phyloP scores from a whole-genome alignment of 2,797 vertebrate genomes.

The Carduelis carduelis region DNA sequence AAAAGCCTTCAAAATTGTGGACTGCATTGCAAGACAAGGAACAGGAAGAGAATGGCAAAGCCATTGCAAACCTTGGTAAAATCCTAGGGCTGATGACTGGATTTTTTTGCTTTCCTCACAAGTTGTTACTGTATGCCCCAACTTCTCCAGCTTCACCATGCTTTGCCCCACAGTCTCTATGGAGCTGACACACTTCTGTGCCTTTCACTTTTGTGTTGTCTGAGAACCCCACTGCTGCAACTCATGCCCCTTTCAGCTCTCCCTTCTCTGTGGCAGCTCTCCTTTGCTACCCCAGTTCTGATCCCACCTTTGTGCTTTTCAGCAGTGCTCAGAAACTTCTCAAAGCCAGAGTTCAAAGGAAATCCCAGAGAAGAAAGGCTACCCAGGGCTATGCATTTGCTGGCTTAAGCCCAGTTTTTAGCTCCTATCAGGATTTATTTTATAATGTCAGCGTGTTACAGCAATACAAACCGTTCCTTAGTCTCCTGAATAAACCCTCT shows the following conservation, averaged over 20 bases:
- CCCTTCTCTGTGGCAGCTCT: background rate
- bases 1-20: background rate
- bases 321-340: background rate
- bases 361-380: slow-evolving; percentile 9
- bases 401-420: background rate
- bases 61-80: background rate
- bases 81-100: background rate
- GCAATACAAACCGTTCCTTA: background rate
- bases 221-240: background rate
- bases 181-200: background rate
- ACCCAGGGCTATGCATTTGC: background rate
- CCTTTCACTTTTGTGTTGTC: background rate
- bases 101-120: background rate
- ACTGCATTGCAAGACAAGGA: background rate
- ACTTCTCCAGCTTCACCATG: background rate
- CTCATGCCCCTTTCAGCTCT: background rate
- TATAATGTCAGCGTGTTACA: background rate
- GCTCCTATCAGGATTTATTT: background rate
- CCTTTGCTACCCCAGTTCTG: background rate
- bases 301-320: background rate
- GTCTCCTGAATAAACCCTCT: background rate
- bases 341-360: slow-evolving; percentile 17
- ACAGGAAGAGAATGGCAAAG: background rate
- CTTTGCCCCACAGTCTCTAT: background rate
- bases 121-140: background rate